phyloP scores from a whole-genome alignment of 2,888 invertebrate species.

The Muscina levida region DNA sequence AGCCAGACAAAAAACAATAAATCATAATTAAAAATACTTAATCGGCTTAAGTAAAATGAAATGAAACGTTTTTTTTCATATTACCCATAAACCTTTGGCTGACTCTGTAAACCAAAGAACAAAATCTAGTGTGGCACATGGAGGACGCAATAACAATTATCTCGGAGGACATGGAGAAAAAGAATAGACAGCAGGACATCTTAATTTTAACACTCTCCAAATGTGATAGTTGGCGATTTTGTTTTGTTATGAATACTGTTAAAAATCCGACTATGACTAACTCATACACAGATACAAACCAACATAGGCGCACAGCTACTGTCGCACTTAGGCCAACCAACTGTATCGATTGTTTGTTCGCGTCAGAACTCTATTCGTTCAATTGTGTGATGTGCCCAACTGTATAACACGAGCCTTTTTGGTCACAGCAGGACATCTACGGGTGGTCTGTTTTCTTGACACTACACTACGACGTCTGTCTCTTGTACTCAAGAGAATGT shows the following conservation, averaged over 20 bases:
- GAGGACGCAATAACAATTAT: background rate
- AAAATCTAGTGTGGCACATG: background rate
- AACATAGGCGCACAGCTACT: background rate
- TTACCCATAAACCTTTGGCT: conserved; percentile 15
- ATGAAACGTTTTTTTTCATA: background rate
- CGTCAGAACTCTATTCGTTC: conserved; percentile 24
- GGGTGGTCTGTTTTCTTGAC: conserved; percentile 50
- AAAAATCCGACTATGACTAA: background rate
- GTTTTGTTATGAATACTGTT: conserved; percentile 4
- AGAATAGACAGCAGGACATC: conserved; percentile 63
- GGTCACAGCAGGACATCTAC: conserved; percentile 62
- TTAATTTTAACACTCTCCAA: conserved; percentile 63
- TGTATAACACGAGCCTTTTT: conserved; percentile 62
- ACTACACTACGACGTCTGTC: no score
- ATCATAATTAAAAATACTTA: conserved; percentile 61
- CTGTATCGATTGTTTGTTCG: conserved; percentile 25
- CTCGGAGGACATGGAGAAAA: conserved; percentile 3
- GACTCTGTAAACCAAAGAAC: conserved; percentile 21
- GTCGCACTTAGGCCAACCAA: conserved; percentile 12
- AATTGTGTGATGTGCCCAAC: conserved; percentile 35
- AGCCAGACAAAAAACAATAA: conserved; percentile 44
- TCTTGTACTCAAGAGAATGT: no score
- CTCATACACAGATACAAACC: conserved; percentile 1
- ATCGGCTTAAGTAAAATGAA: conserved; percentile 58
- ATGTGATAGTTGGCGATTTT: background rate